phyloP scores from a whole-genome alignment of 1,140 invertebrate genomes.

The Drosophila navojoa region DNA sequence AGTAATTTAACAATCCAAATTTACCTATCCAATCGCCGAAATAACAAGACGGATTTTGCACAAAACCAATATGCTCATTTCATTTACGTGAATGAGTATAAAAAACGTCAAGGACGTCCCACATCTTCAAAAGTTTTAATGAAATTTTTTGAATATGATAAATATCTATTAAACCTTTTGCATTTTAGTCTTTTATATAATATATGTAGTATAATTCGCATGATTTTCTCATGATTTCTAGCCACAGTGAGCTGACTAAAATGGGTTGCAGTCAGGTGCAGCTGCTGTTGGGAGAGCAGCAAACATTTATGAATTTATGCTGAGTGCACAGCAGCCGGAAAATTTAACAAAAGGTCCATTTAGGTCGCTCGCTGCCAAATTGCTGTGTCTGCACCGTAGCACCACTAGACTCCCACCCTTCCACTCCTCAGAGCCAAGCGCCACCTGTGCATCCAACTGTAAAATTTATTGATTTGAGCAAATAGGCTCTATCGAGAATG shows the following conservation, averaged over 20 bases:
- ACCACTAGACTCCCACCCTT: not conserved
- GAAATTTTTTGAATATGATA: too few relatives aligned
- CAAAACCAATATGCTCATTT: too few relatives aligned
- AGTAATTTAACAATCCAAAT: too few relatives aligned
- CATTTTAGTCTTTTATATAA: too few relatives aligned
- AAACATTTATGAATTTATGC: constrained; percentile 62
- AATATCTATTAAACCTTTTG: too few relatives aligned
- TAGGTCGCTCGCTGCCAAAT: constrained; percentile 49
- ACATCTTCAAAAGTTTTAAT: too few relatives aligned
- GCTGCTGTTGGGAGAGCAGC: constrained; percentile 28
- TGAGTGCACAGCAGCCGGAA: constrained; percentile 24
- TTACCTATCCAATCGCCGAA: too few relatives aligned
- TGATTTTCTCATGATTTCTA: too few relatives aligned
- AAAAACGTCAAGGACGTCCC: too few relatives aligned
- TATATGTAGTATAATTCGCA: too few relatives aligned
- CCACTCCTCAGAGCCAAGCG: constrained; percentile 1
- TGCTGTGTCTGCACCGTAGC: constrained; percentile 26
- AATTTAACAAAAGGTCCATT: constrained; percentile 65
- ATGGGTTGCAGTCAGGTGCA: constrained; percentile 52
- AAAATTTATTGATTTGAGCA: constrained; percentile 80
- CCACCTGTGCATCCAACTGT: constrained; percentile 72
- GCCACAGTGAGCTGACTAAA: constrained; percentile 1
- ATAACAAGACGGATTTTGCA: too few relatives aligned
- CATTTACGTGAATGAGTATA: too few relatives aligned
- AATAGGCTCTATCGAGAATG: constrained; percentile 50